Percentiles rank a stretch among this genome's conserved stretches.
These are phyloP conservation scores for Lerema accius DNA, from an alignment of 1,140 invertebrate species.

Conservation along the genomic window DNA sequence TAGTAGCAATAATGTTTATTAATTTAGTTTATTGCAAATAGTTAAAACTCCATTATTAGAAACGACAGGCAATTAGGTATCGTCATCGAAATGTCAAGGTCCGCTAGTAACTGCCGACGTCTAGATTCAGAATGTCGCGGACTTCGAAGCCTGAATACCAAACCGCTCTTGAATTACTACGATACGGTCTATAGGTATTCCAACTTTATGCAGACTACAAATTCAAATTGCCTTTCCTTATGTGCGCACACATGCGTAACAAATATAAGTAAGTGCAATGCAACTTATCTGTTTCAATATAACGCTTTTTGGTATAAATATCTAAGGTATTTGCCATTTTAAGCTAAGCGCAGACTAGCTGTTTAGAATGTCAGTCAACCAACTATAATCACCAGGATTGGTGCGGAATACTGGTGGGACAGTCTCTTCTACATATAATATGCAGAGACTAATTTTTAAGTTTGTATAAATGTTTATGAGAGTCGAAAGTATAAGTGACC, in stretches of 20 bases:
- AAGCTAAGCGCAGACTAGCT: no score
- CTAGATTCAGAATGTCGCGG: constrained; percentile 62
- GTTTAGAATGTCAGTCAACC: no score
- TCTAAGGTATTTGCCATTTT: no score
- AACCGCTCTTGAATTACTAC: constrained; percentile 24
- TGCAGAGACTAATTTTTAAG: no score
- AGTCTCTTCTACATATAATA: no score
- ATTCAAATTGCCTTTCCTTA: background rate
- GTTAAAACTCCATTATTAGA: constrained; percentile 36
- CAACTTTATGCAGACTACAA: constrained; percentile 9
- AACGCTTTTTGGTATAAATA: no score
- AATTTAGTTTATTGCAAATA: constrained; percentile 20
- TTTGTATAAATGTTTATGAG: no score
- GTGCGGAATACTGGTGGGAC: no score
- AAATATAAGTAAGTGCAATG: no score
- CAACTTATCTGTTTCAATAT: no score
- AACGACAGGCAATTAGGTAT: constrained; percentile 47
- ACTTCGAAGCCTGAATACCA: constrained; percentile 50
- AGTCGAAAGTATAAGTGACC: no score
- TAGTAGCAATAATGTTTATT: constrained; percentile 2
- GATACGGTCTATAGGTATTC: constrained; percentile 11
- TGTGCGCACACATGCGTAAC: background rate
- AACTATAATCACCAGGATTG: no score
- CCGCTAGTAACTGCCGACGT: constrained; percentile 46
- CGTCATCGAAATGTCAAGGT: constrained; percentile 74